Conservation (phyloP, 2,888 invertebrate genomes). For the Balanococcus diminutus region DNA sequence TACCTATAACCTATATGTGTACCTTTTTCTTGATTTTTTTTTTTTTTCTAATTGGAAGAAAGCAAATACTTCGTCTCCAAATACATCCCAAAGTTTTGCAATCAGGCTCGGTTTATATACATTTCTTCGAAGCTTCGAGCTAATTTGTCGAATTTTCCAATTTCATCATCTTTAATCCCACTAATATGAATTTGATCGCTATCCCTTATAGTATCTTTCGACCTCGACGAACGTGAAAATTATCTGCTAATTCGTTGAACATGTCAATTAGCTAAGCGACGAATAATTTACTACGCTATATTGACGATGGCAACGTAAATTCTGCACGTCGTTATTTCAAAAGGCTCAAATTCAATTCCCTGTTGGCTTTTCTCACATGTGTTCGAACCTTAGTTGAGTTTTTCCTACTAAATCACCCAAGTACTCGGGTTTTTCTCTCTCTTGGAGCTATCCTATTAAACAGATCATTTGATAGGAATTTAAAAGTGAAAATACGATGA, state of each 20-base stretch:
- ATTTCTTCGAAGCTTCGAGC: neutral
- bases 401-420: neutral
- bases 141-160: neutral
- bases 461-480: neutral
- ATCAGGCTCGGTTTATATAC: neutral
- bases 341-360: conserved; percentile 26
- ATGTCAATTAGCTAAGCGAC: neutral
- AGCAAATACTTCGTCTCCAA: too few relatives aligned
- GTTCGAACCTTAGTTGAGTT: neutral
- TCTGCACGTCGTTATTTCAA: conserved; percentile 18
- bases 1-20: too few relatives aligned
- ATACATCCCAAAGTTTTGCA: neutral
- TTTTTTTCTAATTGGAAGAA: too few relatives aligned
- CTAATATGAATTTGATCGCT: neutral
- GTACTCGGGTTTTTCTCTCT: neutral
- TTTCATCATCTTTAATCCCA: neutral
- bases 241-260: neutral
- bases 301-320: neutral
- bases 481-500: conserved; percentile 1
- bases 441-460: neutral
- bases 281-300: neutral
- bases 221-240: neutral
- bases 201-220: neutral
- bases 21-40: too few relatives aligned
- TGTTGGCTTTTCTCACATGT: neutral